These are phyloP conservation scores for Julus scandinavius DNA, from an alignment of 2,888 invertebrate genomes.

Conservation along the genomic window DNA sequence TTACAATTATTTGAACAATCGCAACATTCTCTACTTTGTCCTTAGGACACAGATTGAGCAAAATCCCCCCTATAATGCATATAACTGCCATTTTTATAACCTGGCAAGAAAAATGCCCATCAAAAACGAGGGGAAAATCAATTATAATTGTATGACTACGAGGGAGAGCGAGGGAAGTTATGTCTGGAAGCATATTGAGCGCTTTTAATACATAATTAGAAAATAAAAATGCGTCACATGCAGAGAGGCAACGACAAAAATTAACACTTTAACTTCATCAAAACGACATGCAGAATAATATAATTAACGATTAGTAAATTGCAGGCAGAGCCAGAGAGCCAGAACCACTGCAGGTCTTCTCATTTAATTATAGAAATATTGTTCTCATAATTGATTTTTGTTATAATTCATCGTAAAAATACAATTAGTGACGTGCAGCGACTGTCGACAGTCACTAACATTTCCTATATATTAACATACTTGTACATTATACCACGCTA, in stretches of 20 bases:
- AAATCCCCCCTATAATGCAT: not conserved
- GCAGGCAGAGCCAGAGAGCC: not conserved
- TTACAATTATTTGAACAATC: not conserved
- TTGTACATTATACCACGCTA: not conserved
- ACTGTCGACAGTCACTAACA: not conserved
- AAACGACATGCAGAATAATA: constrained; percentile 26
- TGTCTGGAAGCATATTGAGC: not conserved
- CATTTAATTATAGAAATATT: constrained; percentile 5
- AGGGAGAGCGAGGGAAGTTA: not conserved
- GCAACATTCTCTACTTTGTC: not conserved
- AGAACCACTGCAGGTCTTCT: not conserved
- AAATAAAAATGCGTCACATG: not conserved
- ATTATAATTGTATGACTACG: not conserved
- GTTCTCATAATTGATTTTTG: constrained; percentile 4
- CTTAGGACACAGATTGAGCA: no score
- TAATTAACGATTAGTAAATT: constrained; percentile 39
- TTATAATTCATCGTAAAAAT: not conserved
- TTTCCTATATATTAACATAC: not conserved
- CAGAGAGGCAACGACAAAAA: constrained; percentile 20
- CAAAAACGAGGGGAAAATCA: not conserved
- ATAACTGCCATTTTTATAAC: not conserved
- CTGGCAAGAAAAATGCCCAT: not conserved
- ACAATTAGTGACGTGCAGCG: constrained; percentile 31
- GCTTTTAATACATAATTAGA: constrained; percentile 22
- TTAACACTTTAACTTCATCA: constrained; percentile 38